phyloP scores from a whole-genome alignment of 2,888 invertebrate species.

The Steinernema hermaphroditum region DNA sequence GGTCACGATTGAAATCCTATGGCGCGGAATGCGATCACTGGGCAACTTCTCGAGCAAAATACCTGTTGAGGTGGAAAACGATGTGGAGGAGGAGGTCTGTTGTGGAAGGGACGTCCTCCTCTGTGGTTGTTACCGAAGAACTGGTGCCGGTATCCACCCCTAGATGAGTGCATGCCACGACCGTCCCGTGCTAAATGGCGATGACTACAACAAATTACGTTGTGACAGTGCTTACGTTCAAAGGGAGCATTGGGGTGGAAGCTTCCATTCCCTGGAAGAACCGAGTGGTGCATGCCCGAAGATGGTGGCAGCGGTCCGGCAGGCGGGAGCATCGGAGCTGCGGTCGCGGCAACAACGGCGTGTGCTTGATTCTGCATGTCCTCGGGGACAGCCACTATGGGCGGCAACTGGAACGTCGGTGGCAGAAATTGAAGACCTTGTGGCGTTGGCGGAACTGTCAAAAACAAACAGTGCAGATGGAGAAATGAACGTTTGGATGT shows the following conservation, averaged over 20 bases:
- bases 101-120: background rate
- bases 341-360: background rate
- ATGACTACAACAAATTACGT: background rate
- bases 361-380: too few species aligned
- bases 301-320: background rate
- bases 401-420: background rate
- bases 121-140: slow-evolving; percentile 7
- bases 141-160: background rate
- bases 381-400: too few species aligned
- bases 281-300: background rate
- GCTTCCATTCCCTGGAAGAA: background rate
- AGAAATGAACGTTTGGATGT: background rate
- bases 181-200: background rate
- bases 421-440: slow-evolving; percentile 15
- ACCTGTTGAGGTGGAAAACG: background rate
- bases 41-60: background rate
- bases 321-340: background rate
- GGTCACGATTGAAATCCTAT: too few species aligned
- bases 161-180: background rate
- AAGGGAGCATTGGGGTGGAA: background rate
- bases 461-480: background rate
- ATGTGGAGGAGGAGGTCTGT: background rate
- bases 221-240: background rate
- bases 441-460: background rate
- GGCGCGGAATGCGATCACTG: too few species aligned